A percentile compares a stretch with the other conserved stretches of the same genome.
Conservation (phyloP, 2,113 vertebrate species). For the Hemibagrus wyckioides region DNA sequence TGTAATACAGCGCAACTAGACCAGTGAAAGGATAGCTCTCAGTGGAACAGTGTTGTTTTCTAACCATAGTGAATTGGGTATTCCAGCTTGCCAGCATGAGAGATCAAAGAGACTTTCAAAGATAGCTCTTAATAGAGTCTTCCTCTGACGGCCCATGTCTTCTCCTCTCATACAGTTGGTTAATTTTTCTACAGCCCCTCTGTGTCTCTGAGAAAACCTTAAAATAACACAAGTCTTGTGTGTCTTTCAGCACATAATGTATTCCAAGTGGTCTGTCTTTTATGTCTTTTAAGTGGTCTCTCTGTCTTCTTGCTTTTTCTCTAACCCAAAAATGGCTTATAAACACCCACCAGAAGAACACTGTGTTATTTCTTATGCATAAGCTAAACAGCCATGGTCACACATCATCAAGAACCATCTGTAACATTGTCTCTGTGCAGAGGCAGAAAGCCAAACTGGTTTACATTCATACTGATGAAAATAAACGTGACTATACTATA, state of each 20-base stretch:
- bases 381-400: not conserved
- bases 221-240: slow-evolving; percentile 41
- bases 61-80: not conserved
- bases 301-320: not conserved
- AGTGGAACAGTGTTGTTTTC: not conserved
- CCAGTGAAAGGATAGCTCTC: not conserved
- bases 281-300: too few species aligned
- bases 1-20: not conserved
- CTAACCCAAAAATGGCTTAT: not conserved
- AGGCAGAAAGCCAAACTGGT: not conserved
- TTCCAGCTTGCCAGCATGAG: not conserved
- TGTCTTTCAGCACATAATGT: slow-evolving; percentile 42
- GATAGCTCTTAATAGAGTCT: not conserved
- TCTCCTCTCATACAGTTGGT: slow-evolving; percentile 51
- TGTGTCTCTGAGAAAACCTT: slow-evolving; percentile 15
- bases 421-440: not conserved
- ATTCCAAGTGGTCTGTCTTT: slow-evolving; percentile 53
- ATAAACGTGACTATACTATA: not conserved
- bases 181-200: not conserved
- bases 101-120: not conserved
- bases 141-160: not conserved
- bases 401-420: not conserved
- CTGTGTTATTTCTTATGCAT: not conserved
- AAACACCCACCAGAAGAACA: not conserved
- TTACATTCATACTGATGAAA: not conserved